Evolutionary conservation across 2,113 vertebrate genomes (phyloP).

Genomic region (Scartelaos histophorus): DNA sequence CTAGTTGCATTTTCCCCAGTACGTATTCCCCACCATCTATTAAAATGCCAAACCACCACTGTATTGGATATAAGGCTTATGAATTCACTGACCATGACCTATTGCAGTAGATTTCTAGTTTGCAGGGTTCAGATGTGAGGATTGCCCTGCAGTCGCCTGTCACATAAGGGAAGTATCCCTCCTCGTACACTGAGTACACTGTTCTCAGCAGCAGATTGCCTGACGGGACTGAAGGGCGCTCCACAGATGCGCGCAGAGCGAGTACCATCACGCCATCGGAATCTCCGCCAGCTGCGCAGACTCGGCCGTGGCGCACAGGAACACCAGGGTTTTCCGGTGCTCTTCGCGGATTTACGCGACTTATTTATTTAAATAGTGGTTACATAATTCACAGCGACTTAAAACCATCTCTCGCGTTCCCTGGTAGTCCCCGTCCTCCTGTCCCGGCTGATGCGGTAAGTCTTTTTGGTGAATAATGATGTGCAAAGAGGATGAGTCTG

Average conservation of each 20-base stretch:
- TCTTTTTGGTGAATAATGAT: constrained; percentile 23
- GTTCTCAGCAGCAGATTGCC: constrained; percentile 13
- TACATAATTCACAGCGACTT: constrained; percentile 61
- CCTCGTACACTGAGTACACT: background rate
- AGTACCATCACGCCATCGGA: constrained; percentile 63
- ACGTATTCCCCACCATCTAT: no score
- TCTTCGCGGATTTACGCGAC: constrained; percentile 49
- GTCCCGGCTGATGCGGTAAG: constrained; percentile 56
- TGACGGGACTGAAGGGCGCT: constrained; percentile 19
- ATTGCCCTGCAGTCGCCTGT: background rate
- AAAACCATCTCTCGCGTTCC: constrained; percentile 7
- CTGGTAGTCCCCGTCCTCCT: constrained; percentile 21
- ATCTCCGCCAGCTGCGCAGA: constrained; percentile 70
- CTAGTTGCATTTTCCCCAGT: no score
- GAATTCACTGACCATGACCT: no score
- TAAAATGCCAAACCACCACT: no score
- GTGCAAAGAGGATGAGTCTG: constrained; percentile 1
- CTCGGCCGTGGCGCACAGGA: constrained; percentile 41
- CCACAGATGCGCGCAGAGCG: constrained; percentile 16
- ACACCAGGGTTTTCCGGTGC: constrained; percentile 61
- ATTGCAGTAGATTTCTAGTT: background rate
- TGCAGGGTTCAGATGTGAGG: background rate
- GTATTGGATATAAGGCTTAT: no score
- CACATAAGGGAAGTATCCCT: background rate
- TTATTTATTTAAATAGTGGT: constrained; percentile 70